Conservation (phyloP, 2,113 vertebrate species). For the Platysternon megacephalum region DNA sequence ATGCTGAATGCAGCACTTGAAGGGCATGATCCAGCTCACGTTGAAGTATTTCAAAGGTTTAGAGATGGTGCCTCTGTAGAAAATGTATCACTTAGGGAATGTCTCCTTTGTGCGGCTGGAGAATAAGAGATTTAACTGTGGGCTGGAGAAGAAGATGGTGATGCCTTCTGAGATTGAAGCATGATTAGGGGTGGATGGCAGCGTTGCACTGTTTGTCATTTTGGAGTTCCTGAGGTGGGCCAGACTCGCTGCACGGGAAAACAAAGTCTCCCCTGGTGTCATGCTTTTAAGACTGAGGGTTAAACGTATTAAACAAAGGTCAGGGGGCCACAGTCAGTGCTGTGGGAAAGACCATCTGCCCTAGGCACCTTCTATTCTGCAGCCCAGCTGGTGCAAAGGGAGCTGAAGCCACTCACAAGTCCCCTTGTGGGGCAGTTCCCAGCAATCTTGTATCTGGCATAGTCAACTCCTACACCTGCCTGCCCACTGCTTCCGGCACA, state of each 20-base stretch:
- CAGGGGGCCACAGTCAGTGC: background rate
- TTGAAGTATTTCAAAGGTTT: constrained; percentile 21
- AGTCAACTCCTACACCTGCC: background rate
- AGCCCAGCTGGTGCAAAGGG: background rate
- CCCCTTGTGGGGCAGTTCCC: background rate
- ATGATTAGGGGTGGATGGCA: constrained; percentile 41
- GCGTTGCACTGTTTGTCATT: constrained; percentile 31
- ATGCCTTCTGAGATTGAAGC: background rate
- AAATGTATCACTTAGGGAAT: background rate
- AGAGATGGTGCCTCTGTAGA: constrained; percentile 5
- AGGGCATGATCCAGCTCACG: background rate
- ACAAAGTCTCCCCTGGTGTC: background rate
- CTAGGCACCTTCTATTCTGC: background rate
- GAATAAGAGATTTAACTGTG: background rate
- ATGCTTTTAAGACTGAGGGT: background rate
- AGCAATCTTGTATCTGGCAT: background rate
- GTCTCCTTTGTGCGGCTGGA: background rate
- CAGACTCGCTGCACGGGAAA: background rate
- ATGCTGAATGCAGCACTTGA: constrained; percentile 40
- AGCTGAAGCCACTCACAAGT: background rate
- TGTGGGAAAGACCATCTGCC: background rate
- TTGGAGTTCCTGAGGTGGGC: background rate
- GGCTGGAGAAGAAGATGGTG: background rate
- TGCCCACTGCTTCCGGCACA: background rate
- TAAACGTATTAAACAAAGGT: background rate